Conservation (phyloP, 2,113 vertebrate genomes). For the Sinocyclocheilus rhinocerous region DNA sequence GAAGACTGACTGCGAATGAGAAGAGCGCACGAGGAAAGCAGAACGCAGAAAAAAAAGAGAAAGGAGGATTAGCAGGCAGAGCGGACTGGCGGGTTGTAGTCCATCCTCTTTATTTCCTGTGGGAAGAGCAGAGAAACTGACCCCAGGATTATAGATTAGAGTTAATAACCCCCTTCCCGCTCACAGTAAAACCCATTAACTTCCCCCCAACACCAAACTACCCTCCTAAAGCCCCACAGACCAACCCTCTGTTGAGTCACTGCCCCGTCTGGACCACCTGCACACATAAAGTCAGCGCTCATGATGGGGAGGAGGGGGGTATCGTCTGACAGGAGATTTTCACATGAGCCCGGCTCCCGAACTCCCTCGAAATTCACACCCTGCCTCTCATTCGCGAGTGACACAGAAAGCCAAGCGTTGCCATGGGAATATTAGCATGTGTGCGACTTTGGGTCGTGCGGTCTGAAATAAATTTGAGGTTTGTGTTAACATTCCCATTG, state of each 20-base stretch:
- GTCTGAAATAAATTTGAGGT: constrained; percentile 71
- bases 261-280: constrained; percentile 31
- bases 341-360: constrained; percentile 47
- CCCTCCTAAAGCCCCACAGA: constrained; percentile 23
- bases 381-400: constrained; percentile 61
- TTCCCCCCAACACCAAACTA: constrained; percentile 4
- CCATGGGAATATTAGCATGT: constrained; percentile 73
- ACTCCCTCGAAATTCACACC: constrained; percentile 55
- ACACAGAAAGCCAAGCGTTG: constrained; percentile 65
- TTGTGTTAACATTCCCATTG: constrained; percentile 70
- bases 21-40: constrained; percentile 28
- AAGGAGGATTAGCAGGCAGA: constrained; percentile 37
- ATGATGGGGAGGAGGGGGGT: constrained; percentile 36
- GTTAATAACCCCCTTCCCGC: constrained; percentile 37
- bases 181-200: constrained; percentile 37
- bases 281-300: constrained; percentile 39
- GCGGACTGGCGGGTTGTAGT: neutral
- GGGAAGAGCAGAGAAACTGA: constrained; percentile 54
- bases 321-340: constrained; percentile 60
- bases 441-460: constrained; percentile 64
- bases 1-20: constrained; percentile 59
- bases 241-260: constrained; percentile 18
- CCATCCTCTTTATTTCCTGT: constrained; percentile 52
- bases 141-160: constrained; percentile 29
- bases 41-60: constrained; percentile 28